Conservation (phyloP, 2,797 vertebrate species). For the Diceros bicornis region DNA sequence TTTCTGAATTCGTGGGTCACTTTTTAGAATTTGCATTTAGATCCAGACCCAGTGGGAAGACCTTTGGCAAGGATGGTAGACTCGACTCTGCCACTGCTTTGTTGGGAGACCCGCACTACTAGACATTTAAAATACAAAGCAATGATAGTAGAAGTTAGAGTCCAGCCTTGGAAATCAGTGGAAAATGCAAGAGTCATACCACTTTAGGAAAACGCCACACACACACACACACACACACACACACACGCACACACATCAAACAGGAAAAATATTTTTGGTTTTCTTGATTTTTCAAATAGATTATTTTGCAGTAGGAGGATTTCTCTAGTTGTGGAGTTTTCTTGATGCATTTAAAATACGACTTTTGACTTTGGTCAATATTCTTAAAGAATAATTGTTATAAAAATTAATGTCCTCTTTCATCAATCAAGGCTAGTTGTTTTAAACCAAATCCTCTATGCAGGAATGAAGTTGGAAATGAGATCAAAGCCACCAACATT, state of each 20-base stretch:
- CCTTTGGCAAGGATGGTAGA: background rate
- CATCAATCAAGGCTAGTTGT: background rate
- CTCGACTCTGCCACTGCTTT: background rate
- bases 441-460: background rate
- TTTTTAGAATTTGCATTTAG: constrained; percentile 6
- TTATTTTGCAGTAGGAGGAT: constrained; percentile 24
- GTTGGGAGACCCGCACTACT: background rate
- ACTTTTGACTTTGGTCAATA: background rate
- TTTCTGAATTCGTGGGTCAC: background rate
- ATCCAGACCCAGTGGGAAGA: constrained; percentile 7
- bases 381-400: background rate
- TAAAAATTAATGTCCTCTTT: background rate
- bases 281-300: background rate
- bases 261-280: background rate
- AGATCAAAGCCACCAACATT: background rate
- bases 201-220: background rate
- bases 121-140: background rate
- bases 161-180: background rate
- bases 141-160: background rate
- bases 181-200: background rate
- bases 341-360: background rate
- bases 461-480: constrained; percentile 8
- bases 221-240: too few species aligned
- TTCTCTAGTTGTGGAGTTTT: background rate
- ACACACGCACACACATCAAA: background rate